Conservation (phyloP, 2,797 vertebrate species). For the Pogonophryne albipinna region DNA sequence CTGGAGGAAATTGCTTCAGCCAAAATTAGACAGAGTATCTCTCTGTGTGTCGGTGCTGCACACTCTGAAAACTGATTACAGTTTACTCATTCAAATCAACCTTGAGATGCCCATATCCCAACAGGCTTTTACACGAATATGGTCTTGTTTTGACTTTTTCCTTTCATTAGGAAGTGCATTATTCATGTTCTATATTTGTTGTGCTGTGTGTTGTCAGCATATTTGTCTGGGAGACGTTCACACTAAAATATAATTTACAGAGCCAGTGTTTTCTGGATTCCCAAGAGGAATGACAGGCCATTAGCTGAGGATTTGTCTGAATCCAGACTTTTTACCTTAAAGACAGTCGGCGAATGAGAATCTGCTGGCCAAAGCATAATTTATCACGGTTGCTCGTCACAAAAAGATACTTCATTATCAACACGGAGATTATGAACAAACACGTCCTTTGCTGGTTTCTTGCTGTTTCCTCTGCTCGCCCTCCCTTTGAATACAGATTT, state of each 20-base stretch:
- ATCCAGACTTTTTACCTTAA: conserved; percentile 66
- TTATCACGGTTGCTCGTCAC: conserved; percentile 32
- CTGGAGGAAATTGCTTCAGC: conserved; percentile 42
- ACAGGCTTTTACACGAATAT: conserved; percentile 55
- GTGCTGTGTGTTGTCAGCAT: conserved; percentile 66
- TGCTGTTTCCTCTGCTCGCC: conserved; percentile 17
- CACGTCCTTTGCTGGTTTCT: conserved; percentile 29
- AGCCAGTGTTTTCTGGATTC: conserved; percentile 59
- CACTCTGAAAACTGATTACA: conserved; percentile 62
- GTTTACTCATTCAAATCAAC: conserved; percentile 59
- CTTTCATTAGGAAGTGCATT: conserved; percentile 58
- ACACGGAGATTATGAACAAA: conserved; percentile 41
- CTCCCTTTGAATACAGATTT: conserved; percentile 24
- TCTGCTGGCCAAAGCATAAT: conserved; percentile 33
- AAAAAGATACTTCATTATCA: conserved; percentile 48
- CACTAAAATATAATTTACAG: conserved; percentile 66
- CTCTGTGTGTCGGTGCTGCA: conserved; percentile 39
- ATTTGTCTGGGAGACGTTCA: conserved; percentile 62
- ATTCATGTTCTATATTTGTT: conserved; percentile 66
- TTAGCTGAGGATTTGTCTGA: conserved; percentile 74
- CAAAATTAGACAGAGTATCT: conserved; percentile 52
- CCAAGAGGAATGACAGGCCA: conserved; percentile 65
- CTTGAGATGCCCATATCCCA: conserved; percentile 45
- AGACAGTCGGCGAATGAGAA: conserved; percentile 54
- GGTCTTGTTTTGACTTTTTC: conserved; percentile 55